Conservation (phyloP, 2,888 invertebrate species). For the Lypha dubia region DNA sequence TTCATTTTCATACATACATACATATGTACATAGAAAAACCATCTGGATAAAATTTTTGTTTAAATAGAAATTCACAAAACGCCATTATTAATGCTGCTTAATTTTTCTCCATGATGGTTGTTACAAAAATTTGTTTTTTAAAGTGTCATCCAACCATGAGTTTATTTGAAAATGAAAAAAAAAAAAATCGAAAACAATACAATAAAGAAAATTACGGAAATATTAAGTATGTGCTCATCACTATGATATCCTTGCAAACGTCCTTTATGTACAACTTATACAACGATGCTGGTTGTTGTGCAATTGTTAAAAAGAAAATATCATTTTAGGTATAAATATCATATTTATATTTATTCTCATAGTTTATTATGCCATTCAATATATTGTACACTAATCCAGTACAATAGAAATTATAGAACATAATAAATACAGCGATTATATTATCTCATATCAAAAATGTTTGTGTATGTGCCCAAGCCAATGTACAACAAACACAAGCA, state of each 20-base stretch:
- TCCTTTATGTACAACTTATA: constrained; percentile 23
- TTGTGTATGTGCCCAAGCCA: constrained; percentile 18
- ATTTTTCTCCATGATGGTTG: constrained; percentile 27
- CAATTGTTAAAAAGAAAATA: constrained; percentile 52
- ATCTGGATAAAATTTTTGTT: constrained; percentile 59
- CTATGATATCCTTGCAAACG: constrained; percentile 38
- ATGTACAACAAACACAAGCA: not conserved
- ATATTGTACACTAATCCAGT: constrained; percentile 45
- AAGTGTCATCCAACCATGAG: constrained; percentile 73
- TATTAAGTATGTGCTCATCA: constrained; percentile 63
- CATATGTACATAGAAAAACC: constrained; percentile 16
- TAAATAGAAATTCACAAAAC: constrained; percentile 28
- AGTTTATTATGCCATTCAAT: constrained; percentile 28
- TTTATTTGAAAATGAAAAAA: constrained; percentile 46
- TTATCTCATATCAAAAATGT: constrained; percentile 49
- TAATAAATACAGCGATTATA: constrained; percentile 25
- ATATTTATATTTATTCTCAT: constrained; percentile 31
- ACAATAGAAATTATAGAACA: constrained; percentile 31
- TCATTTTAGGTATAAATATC: constrained; percentile 65
- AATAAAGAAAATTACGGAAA: constrained; percentile 51
- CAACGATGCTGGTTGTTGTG: constrained; percentile 20
- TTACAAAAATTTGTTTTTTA: constrained; percentile 73
- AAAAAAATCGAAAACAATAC: constrained; percentile 10
- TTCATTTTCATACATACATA: not conserved
- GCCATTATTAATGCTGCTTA: constrained; percentile 38